These are phyloP conservation scores for Holcopasites calliopsidis DNA, from an alignment of 1,140 invertebrate species.

Conservation along the genomic window DNA sequence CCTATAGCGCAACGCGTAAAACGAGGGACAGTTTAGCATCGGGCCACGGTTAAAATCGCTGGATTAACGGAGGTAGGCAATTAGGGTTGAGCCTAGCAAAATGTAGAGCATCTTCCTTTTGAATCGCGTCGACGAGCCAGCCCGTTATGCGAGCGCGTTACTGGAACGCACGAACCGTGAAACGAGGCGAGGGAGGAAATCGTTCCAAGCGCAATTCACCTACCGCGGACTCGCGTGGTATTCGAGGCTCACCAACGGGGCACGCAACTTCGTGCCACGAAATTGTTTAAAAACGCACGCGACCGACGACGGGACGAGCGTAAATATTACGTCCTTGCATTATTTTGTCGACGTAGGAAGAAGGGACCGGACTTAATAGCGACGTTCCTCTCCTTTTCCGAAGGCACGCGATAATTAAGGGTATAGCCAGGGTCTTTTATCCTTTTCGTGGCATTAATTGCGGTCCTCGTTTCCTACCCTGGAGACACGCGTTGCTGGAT, in stretches of 20 bases:
- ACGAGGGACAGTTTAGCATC: neutral
- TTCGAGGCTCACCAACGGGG: slow-evolving; percentile 17
- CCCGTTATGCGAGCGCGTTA: slow-evolving; percentile 57
- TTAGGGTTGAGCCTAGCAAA: slow-evolving; percentile 41
- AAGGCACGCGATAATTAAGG: slow-evolving; percentile 45
- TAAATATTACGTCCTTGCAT: slow-evolving; percentile 4
- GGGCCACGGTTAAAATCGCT: neutral
- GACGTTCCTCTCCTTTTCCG: slow-evolving; percentile 39
- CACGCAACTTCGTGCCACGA: slow-evolving; percentile 2
- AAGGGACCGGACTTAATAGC: slow-evolving; percentile 1
- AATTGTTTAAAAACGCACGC: neutral
- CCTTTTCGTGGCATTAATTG: slow-evolving; percentile 60
- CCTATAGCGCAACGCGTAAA: neutral
- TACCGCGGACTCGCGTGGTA: slow-evolving; percentile 2
- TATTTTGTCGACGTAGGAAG: neutral
- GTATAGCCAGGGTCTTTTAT: slow-evolving; percentile 30
- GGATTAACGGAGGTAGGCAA: slow-evolving; percentile 26
- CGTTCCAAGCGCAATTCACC: slow-evolving; percentile 51
- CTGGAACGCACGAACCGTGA: slow-evolving; percentile 59
- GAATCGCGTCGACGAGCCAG: slow-evolving; percentile 34
- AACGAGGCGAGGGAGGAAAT: slow-evolving; percentile 58
- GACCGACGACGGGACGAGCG: neutral
- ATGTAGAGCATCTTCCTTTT: slow-evolving; percentile 52
- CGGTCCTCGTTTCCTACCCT: slow-evolving; percentile 55
- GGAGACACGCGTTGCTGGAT: slow-evolving; percentile 69